These are phyloP conservation scores for Trichomycterus rosablanca DNA, from an alignment of 2,113 vertebrate species.

Conservation along the genomic window DNA sequence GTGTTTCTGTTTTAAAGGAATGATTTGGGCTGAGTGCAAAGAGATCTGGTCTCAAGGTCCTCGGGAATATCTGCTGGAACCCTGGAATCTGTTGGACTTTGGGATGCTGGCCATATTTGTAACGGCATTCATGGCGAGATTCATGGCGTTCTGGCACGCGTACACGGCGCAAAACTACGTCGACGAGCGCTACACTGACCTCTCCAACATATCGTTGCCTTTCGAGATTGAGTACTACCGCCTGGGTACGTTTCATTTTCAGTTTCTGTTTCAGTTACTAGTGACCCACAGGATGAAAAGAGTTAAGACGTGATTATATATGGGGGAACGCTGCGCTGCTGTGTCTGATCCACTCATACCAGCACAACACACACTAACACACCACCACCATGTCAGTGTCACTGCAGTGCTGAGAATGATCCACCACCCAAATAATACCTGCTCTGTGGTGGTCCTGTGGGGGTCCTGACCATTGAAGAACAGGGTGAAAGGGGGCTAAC, in stretches of 20 bases:
- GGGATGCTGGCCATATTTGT: conserved; percentile 92
- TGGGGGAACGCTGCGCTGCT: too few relatives aligned
- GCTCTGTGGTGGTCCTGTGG: too few relatives aligned
- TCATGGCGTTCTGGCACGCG: conserved; percentile 95
- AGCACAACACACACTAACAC: too few relatives aligned
- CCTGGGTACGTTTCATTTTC: conserved; percentile 71
- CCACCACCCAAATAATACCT: too few relatives aligned
- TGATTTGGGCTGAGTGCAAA: conserved; percentile 95
- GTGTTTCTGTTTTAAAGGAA: conserved; percentile 68
- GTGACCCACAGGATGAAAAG: neutral
- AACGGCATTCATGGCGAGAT: conserved; percentile 87
- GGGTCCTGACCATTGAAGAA: too few relatives aligned
- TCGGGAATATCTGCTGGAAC: conserved; percentile 88
- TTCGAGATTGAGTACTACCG: conserved; percentile 89
- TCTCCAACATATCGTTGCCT: conserved; percentile 76
- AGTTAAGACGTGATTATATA: too few relatives aligned
- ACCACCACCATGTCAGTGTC: too few relatives aligned
- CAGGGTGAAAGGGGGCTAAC: too few relatives aligned
- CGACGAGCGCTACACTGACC: conserved; percentile 73
- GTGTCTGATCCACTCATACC: too few relatives aligned
- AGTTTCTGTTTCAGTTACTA: too few relatives aligned
- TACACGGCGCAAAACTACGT: conserved; percentile 85
- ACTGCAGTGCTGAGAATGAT: too few relatives aligned
- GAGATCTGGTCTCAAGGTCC: conserved; percentile 92
- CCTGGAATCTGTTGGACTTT: conserved; percentile 97